phyloP scores from a whole-genome alignment of 2,797 vertebrate species.

The Pyrocephalus nanus region DNA sequence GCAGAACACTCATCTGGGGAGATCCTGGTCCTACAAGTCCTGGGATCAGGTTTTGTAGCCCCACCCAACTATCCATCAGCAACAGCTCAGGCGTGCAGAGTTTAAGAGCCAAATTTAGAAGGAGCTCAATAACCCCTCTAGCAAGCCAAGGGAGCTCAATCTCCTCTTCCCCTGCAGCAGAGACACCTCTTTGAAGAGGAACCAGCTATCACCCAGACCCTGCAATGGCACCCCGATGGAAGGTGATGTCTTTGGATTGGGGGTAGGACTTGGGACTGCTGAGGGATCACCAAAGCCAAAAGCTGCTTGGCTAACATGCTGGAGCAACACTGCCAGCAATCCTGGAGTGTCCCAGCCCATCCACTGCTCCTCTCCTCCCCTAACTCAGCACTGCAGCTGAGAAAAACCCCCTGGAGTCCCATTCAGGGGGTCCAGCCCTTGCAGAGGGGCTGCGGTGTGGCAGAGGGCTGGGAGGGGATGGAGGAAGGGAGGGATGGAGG shows the following conservation, averaged over 20 bases:
- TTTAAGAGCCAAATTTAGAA: not conserved
- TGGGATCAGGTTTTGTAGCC: not conserved
- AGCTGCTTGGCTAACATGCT: not conserved
- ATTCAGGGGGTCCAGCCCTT: rapidly evolving
- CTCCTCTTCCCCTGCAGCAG: not conserved
- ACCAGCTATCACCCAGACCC: rapidly evolving
- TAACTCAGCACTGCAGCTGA: not conserved
- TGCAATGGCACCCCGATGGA: rapidly evolving
- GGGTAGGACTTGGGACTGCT: not conserved
- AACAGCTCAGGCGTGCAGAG: rapidly evolving
- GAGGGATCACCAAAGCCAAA: not conserved
- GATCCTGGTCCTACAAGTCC: rapidly evolving
- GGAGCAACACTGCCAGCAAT: not conserved
- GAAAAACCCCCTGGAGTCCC: not conserved
- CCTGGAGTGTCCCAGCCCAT: not conserved
- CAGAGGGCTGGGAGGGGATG: not conserved
- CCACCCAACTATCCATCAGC: not conserved
- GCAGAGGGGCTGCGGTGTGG: not conserved
- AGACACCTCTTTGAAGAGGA: not conserved
- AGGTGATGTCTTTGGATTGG: not conserved
- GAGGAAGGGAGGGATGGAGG: too few relatives aligned
- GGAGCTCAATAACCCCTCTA: not conserved
- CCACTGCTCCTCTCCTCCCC: not conserved
- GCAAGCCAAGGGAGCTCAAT: not conserved
- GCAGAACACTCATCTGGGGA: not conserved